These are phyloP conservation scores for Lepilemur septentrionalis DNA, from an alignment of 2,797 vertebrate species.

Conservation along the genomic window DNA sequence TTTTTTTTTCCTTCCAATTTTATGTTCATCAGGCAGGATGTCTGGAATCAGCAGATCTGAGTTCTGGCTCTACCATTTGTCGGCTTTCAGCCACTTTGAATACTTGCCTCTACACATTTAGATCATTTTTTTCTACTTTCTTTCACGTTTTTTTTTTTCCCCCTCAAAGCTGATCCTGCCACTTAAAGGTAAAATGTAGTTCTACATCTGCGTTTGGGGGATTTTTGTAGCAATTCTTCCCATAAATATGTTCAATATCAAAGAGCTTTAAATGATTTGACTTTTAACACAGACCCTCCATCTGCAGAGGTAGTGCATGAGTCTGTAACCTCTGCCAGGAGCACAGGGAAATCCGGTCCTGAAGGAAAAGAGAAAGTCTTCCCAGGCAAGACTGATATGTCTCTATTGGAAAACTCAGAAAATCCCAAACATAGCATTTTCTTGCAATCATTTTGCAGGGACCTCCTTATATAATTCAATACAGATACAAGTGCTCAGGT, in stretches of 20 bases:
- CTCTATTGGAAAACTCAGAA: constrained; percentile 16
- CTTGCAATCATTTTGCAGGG: neutral
- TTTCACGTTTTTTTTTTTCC: neutral
- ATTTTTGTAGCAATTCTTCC: neutral
- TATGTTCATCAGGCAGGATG: neutral
- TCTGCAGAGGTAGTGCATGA: neutral
- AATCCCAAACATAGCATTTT: neutral
- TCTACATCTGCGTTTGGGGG: neutral
- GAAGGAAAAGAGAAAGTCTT: neutral
- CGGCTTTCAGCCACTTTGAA: neutral
- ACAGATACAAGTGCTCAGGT: neutral
- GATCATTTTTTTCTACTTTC: neutral
- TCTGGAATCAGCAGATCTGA: neutral
- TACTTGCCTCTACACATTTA: neutral
- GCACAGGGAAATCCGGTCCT: neutral
- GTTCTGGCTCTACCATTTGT: neutral
- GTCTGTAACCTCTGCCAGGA: neutral
- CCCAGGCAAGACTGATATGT: neutral
- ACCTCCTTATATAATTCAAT: neutral
- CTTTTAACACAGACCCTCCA: neutral
- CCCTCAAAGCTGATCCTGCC: neutral
- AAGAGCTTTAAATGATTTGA: neutral
- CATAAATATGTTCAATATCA: neutral
- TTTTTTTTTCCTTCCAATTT: neutral
- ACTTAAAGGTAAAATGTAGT: neutral